A percentile compares a stretch with the other conserved stretches of the same genome.
Conservation (phyloP, 2,888 invertebrate genomes). For the Uloborus plumipes region DNA sequence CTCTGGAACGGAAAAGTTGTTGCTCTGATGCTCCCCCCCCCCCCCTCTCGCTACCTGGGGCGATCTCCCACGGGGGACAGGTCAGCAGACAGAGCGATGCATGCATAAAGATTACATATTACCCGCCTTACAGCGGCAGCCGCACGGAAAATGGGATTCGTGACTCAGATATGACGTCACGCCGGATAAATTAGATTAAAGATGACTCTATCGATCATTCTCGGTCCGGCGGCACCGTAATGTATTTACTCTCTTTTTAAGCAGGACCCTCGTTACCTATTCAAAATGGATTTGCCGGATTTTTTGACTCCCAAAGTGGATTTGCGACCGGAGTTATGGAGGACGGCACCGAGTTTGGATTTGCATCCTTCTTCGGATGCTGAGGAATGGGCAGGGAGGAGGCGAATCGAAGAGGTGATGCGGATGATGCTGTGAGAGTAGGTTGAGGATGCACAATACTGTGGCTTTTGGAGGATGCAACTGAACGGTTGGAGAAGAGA, state of each 20-base stretch:
- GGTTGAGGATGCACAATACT: no score
- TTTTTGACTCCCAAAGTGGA: slow-evolving; percentile 42
- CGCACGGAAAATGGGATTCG: slow-evolving; percentile 56
- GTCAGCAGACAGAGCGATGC: slow-evolving; percentile 39
- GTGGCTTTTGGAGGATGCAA: no score
- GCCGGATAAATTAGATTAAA: slow-evolving; percentile 61
- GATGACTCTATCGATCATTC: slow-evolving; percentile 64
- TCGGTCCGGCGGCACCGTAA: slow-evolving; percentile 55
- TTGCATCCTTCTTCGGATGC: no score
- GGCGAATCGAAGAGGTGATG: no score
- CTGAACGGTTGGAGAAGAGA: no score
- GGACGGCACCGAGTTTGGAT: no score
- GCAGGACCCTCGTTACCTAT: slow-evolving; percentile 55
- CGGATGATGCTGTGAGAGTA: no score
- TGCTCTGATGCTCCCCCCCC: no score
- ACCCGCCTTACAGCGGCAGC: slow-evolving; percentile 36
- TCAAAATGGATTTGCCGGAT: slow-evolving; percentile 62
- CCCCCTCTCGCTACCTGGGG: slow-evolving; percentile 1
- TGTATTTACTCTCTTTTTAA: slow-evolving; percentile 62
- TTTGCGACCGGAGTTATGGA: slow-evolving; percentile 4
- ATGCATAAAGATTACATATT: slow-evolving; percentile 64
- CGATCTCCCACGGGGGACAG: slow-evolving; percentile 40
- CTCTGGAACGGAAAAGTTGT: neutral
- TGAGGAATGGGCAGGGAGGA: no score
- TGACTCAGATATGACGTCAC: slow-evolving; percentile 58